Percentiles rank a stretch among this genome's conserved stretches.
Evolutionary conservation across 2,113 vertebrate genomes (phyloP).

Genomic region (pig (Sus scrofa)): DNA sequence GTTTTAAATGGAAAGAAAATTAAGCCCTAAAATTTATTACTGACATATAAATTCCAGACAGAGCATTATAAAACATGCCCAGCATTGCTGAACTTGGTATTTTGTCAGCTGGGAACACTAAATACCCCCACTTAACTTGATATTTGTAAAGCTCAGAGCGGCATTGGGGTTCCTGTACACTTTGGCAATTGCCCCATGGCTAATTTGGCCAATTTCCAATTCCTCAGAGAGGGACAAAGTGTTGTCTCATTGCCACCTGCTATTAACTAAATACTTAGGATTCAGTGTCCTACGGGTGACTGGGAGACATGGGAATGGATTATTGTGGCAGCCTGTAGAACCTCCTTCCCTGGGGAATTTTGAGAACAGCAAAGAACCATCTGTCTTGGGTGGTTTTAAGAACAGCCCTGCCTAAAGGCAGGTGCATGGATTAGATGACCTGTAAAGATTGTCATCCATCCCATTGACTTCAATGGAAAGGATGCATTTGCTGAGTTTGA

Average conservation of each 20-base stretch:
- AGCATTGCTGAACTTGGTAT: constrained; percentile 58
- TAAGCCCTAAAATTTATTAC: constrained; percentile 49
- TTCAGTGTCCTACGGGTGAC: constrained; percentile 66
- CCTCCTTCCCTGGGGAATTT: constrained; percentile 67
- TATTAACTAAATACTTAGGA: constrained; percentile 76
- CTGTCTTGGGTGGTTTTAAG: constrained; percentile 73
- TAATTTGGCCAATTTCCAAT: constrained; percentile 71
- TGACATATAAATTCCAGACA: constrained; percentile 41
- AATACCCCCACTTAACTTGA: constrained; percentile 73
- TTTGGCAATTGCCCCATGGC: constrained; percentile 66
- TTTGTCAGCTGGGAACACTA: constrained; percentile 75
- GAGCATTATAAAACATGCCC: constrained; percentile 47
- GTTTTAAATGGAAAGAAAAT: constrained; percentile 15
- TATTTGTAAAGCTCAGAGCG: constrained; percentile 66
- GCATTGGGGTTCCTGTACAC: constrained; percentile 61
- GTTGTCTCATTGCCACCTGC: constrained; percentile 79
- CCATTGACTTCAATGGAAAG: constrained; percentile 56
- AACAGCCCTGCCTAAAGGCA: constrained; percentile 72
- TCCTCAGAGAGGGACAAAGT: constrained; percentile 65
- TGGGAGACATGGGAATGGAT: constrained; percentile 45
- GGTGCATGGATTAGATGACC: constrained; percentile 78
- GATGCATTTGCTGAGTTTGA: constrained; percentile 74
- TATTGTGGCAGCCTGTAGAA: constrained; percentile 48
- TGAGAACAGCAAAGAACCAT: constrained; percentile 73
- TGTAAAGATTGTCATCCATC: constrained; percentile 69